Evolutionary conservation across 2,888 invertebrate genomes (phyloP).

Genomic region (Fabriciana adippe): DNA sequence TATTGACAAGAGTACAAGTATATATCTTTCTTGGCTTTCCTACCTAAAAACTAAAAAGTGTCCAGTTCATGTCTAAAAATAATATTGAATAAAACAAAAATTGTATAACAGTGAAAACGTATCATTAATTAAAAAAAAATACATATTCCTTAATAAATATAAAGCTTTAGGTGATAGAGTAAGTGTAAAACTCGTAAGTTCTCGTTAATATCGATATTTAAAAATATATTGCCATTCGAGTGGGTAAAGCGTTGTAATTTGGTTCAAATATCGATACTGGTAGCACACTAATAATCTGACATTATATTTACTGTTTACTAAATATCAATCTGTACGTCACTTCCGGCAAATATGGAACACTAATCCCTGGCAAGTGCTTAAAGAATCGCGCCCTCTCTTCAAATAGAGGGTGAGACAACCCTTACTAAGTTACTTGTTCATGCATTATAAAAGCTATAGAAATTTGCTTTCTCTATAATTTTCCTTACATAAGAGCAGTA

Average conservation of each 20-base stretch:
- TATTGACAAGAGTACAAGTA: too few relatives aligned
- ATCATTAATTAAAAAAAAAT: too few relatives aligned
- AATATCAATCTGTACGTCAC: constrained; percentile 46
- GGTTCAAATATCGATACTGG: not conserved
- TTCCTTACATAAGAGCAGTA: not conserved
- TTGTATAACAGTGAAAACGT: too few relatives aligned
- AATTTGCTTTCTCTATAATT: constrained; percentile 15
- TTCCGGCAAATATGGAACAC: constrained; percentile 46
- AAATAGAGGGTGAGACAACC: constrained; percentile 45
- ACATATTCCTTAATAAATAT: too few relatives aligned
- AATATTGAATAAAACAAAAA: too few relatives aligned
- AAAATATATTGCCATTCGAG: too few relatives aligned
- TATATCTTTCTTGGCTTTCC: too few relatives aligned
- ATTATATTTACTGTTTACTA: constrained; percentile 42
- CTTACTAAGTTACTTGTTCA: constrained; percentile 23
- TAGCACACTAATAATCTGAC: constrained; percentile 33
- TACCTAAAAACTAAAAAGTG: too few relatives aligned
- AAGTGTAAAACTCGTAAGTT: too few relatives aligned
- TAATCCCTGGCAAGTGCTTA: constrained; percentile 47
- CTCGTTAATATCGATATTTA: too few relatives aligned
- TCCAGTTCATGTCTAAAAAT: too few relatives aligned
- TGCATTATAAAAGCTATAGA: constrained; percentile 5
- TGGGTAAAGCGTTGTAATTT: not conserved
- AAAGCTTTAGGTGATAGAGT: too few relatives aligned
- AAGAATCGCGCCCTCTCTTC: constrained; percentile 43